These are phyloP conservation scores for Anguilla anguilla DNA, from an alignment of 2,797 vertebrate species.

Conservation along the genomic window DNA sequence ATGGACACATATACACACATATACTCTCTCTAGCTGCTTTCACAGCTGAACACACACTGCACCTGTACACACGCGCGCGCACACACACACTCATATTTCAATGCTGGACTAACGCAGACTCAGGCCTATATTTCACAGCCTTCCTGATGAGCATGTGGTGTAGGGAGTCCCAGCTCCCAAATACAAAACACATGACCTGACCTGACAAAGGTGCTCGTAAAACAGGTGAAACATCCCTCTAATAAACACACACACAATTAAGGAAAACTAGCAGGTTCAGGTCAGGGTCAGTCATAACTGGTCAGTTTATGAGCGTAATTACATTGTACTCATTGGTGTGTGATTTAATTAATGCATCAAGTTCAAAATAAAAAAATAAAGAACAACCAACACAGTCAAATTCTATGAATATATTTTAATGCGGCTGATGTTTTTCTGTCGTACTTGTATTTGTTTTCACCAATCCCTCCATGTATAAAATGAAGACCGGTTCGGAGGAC, in stretches of 20 bases:
- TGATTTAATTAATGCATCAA: background rate
- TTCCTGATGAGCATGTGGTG: too few relatives aligned
- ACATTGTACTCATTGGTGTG: background rate
- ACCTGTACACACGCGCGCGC: background rate
- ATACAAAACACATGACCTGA: too few relatives aligned
- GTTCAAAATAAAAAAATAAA: background rate
- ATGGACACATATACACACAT: background rate
- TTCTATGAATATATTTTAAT: conserved; percentile 67
- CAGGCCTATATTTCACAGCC: too few relatives aligned
- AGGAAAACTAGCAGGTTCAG: too few relatives aligned
- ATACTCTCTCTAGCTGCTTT: background rate
- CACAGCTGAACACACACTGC: background rate
- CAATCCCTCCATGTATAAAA: conserved; percentile 66
- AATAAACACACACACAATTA: too few relatives aligned
- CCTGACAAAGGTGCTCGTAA: too few relatives aligned
- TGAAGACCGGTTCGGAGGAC: conserved; percentile 18
- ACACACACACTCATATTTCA: background rate
- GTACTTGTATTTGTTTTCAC: conserved; percentile 60
- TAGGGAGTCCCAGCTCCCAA: too few relatives aligned
- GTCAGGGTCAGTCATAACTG: too few relatives aligned
- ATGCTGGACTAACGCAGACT: background rate
- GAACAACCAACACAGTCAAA: conserved; percentile 37
- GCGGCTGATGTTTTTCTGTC: conserved; percentile 68
- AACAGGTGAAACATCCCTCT: too few relatives aligned
- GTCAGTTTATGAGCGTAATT: background rate